A percentile compares a stretch with the other conserved stretches of the same genome.
Conservation (phyloP, 2,113 vertebrate genomes). For the Rattus norvegicus region GRCr8 NC_086026.1:59258001-59258500, state of each 20-base stretch:
- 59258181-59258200: neutral
- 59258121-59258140: neutral
- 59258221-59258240: neutral
- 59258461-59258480: too few relatives aligned
- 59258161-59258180: neutral
- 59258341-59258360: neutral
- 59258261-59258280: neutral
- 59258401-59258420: neutral
- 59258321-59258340: neutral
- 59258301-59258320: neutral
- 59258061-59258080: neutral
- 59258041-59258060: constrained; percentile 11
- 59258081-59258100: neutral
- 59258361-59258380: neutral
- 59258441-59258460: neutral
- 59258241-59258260: neutral
- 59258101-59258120: neutral
- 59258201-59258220: neutral
- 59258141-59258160: neutral
- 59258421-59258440: neutral
- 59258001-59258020: constrained; percentile 18
- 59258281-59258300: neutral
- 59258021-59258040: neutral
- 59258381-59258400: neutral
- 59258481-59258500: neutral